Conservation (phyloP, 64 coral and sea anemone species). For the Actinia tenebrosa region DNA sequence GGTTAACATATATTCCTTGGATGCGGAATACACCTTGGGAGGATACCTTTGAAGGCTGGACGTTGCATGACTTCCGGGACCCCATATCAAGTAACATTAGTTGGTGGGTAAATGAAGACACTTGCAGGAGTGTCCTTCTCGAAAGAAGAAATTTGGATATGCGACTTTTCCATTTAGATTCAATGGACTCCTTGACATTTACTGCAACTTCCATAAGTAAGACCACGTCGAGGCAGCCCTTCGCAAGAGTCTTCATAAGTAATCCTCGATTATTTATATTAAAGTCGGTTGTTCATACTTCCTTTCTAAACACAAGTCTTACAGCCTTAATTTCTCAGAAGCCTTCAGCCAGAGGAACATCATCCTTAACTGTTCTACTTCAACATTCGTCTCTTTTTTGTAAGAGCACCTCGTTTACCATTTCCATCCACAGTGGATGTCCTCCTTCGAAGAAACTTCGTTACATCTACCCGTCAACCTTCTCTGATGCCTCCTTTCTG, state of each 20-base stretch:
- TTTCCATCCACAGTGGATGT: slow-evolving; percentile 79
- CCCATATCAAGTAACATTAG: slow-evolving; percentile 18
- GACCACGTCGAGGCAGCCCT: slow-evolving; percentile 4
- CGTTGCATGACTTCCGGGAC: slow-evolving; percentile 16
- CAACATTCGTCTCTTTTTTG: slow-evolving; percentile 70
- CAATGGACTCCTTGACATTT: slow-evolving; percentile 55
- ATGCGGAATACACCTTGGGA: slow-evolving; percentile 35
- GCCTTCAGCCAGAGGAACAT: slow-evolving; percentile 59
- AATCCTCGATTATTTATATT: slow-evolving; percentile 60
- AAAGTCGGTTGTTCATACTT: slow-evolving; percentile 23
- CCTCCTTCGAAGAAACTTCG: slow-evolving; percentile 73
- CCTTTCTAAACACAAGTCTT: slow-evolving; percentile 55
- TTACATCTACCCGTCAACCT: slow-evolving; percentile 66
- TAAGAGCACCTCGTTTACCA: slow-evolving; percentile 41
- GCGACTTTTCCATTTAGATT: slow-evolving; percentile 78
- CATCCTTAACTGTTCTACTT: slow-evolving; percentile 62
- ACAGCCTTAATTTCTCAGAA: slow-evolving; percentile 50
- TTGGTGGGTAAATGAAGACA: slow-evolving; percentile 91
- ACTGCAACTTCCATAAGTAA: slow-evolving; percentile 34
- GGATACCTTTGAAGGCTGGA: slow-evolving; percentile 8
- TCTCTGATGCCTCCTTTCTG: slow-evolving; percentile 42
- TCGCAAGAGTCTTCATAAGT: slow-evolving; percentile 47
- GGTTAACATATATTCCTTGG: not conserved
- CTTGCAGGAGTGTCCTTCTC: slow-evolving; percentile 52
- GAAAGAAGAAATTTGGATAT: slow-evolving; percentile 27